phyloP scores from a whole-genome alignment of 2,888 invertebrate species.

The Meloe dianella region DNA sequence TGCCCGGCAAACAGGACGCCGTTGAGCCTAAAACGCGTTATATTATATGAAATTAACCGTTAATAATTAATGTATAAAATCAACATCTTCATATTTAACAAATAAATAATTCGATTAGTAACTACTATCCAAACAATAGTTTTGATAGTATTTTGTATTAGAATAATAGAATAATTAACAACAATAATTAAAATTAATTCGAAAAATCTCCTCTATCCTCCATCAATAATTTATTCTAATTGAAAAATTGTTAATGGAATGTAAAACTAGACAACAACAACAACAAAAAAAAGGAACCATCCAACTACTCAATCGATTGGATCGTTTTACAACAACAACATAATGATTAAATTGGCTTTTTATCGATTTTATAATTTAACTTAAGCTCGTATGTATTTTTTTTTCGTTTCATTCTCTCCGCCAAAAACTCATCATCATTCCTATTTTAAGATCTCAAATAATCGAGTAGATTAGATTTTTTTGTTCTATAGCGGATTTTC shows the following conservation, averaged over 20 bases:
- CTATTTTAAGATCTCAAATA: background rate
- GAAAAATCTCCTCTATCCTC: too few species aligned
- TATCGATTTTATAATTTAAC: slow-evolving; percentile 7
- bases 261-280: background rate
- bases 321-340: background rate
- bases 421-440: slow-evolving; percentile 4
- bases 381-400: background rate
- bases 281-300: background rate
- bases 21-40: too few species aligned
- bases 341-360: background rate
- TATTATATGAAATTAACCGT: background rate
- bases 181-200: too few species aligned
- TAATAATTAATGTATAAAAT: background rate
- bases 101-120: background rate
- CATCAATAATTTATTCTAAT: too few species aligned
- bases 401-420: background rate
- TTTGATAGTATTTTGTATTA: background rate
- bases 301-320: background rate
- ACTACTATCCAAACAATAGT: background rate
- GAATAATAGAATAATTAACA: too few species aligned
- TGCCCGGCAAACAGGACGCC: too few species aligned
- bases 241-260: background rate
- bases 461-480: background rate
- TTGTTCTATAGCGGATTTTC: background rate
- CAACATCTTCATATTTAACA: background rate